These are phyloP conservation scores for Physocephala rufipes DNA, from an alignment of 2,888 invertebrate species.

Conservation along the genomic window DNA sequence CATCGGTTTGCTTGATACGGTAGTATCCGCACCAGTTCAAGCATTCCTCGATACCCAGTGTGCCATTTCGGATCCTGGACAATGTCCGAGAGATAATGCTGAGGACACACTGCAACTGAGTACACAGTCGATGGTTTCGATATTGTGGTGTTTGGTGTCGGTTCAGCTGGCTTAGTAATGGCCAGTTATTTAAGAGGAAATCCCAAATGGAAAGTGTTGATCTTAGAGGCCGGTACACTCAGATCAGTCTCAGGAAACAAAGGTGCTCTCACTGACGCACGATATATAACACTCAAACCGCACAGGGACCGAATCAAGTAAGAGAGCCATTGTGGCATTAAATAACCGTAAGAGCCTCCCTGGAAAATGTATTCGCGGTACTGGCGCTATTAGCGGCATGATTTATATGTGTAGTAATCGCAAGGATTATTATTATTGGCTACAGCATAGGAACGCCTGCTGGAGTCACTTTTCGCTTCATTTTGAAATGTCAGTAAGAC, in stretches of 20 bases:
- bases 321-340: constrained; percentile 46
- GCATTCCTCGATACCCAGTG: background rate
- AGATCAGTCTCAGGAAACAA: constrained; percentile 65
- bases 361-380: constrained; percentile 73
- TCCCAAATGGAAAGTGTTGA: constrained; percentile 54
- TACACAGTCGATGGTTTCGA: background rate
- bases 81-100: background rate
- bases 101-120: background rate
- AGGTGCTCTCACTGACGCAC: constrained; percentile 55
- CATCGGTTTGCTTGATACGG: background rate
- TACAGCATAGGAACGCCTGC: constrained; percentile 68
- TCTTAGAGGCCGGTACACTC: constrained; percentile 68
- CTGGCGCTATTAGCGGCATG: constrained; percentile 73
- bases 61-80: background rate
- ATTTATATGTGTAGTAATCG: constrained; percentile 72
- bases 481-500: constrained; percentile 75
- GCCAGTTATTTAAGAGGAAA: constrained; percentile 53
- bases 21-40: constrained; percentile 77
- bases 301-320: constrained; percentile 48
- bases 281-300: constrained; percentile 45
- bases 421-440: constrained; percentile 73
- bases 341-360: constrained; percentile 65
- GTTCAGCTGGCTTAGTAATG: constrained; percentile 63
- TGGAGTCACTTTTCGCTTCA: constrained; percentile 80
- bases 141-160: constrained; percentile 63